Evolutionary conservation across 2,888 invertebrate species (phyloP), one percentile per base, ranked within the genome.

Genomic region (Ormyrus nitidulus): DNA sequence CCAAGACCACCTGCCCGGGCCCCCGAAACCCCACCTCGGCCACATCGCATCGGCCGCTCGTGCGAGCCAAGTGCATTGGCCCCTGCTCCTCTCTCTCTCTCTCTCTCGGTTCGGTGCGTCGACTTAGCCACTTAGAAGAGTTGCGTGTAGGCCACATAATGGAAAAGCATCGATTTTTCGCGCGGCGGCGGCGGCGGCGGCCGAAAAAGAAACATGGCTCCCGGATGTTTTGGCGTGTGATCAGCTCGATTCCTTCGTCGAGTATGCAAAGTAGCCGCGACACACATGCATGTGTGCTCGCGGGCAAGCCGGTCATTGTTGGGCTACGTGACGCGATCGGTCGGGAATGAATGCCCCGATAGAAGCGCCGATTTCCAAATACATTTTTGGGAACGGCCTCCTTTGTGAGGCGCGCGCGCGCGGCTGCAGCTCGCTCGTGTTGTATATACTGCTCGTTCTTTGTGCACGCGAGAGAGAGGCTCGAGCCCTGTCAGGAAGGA

Each of bases 1-100:
- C 53, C 80, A 68, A 81, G 89, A 88, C 89, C 90, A 90, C 90
- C 90, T 90, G 90, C 90, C 90, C 89, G 86, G 85, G 86, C 79
- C 78, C 83, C 83, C 84, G 79, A 84, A 85, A 84, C 85, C 86
- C 85, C 85, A 85, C 86, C 85, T 85, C 84, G 83, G 84, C 83
- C 85, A 83, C 85, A 83, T 84, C 83, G 65, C 34, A 4, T 53
- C 8, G 9, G 77, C 53, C 19, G 13, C 44, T 11, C 34, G 62
- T 19, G 61, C 65, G 56, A 72, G 53, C 70, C 79, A 85, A 85
- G 85, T 86, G 86, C 87, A 86, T 86, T 87, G 86, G 86, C 86
- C 86, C 85, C 85, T 62, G 68, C 56, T n/a, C 44, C 19, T 19
- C 19, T 19, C 19, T 19, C 19, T 19, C 19, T 34, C 86, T 85